A percentile compares a stretch with the other conserved stretches of the same genome.
These are phyloP conservation scores for Lithophane semibrunnea DNA, from an alignment of 2,888 invertebrate genomes.

Conservation along the genomic window DNA sequence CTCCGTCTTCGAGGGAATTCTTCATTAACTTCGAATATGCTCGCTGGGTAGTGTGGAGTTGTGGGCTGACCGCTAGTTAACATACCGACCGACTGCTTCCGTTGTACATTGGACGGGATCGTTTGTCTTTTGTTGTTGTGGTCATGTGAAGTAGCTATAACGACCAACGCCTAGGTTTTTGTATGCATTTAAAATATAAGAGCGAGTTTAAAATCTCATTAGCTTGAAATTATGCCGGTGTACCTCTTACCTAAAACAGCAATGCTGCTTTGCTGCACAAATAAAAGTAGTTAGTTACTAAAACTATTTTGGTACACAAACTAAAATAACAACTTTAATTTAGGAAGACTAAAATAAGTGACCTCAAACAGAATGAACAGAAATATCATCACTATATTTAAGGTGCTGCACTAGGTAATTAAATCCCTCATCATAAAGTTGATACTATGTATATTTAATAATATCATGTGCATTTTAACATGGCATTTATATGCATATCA, in stretches of 20 bases:
- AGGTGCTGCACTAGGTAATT: constrained; percentile 20
- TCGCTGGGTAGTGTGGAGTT: constrained; percentile 24
- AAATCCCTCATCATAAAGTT: constrained; percentile 9
- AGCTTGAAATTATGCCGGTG: background rate
- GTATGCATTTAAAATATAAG: background rate
- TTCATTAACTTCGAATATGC: constrained; percentile 66
- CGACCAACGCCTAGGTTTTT: background rate
- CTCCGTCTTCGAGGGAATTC: constrained; percentile 64
- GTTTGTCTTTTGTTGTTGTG: constrained; percentile 44
- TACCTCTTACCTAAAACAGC: background rate
- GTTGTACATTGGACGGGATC: constrained; percentile 29
- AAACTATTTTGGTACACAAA: background rate
- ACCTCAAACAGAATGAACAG: constrained; percentile 5
- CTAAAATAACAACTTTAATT: background rate
- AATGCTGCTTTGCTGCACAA: background rate
- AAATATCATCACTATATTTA: constrained; percentile 2
- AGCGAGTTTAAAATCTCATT: background rate
- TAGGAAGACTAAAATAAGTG: background rate
- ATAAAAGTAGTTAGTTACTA: background rate
- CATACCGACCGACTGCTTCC: constrained; percentile 41
- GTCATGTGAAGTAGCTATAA: background rate
- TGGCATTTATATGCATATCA: constrained; percentile 57
- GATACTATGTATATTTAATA: constrained; percentile 34
- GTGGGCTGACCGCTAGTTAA: constrained; percentile 51
- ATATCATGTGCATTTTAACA: constrained; percentile 51